Conservation (phyloP, 2,888 invertebrate species). For the Amblyteles armatorius region DNA sequence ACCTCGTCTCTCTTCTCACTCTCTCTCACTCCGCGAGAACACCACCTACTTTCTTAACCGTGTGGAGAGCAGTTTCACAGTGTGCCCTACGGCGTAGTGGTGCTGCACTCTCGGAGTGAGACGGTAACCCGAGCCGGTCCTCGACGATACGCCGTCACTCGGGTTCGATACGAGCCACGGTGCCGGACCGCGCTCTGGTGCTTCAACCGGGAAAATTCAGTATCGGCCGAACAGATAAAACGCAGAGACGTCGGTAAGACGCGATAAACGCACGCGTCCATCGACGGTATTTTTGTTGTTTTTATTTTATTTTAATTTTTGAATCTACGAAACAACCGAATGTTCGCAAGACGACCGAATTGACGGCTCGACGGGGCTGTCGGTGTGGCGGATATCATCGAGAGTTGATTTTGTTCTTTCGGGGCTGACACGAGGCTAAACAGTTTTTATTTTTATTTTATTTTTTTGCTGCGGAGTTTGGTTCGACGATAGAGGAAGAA, state of each 20-base stretch:
- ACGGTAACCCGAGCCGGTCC: constrained; percentile 70
- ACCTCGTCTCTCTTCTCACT: neutral
- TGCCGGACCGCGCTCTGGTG: constrained; percentile 63
- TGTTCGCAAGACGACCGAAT: neutral
- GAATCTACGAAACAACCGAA: neutral
- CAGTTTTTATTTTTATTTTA: neutral
- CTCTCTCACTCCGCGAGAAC: constrained; percentile 38
- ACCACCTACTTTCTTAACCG: constrained; percentile 68
- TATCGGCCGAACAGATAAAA: constrained; percentile 13
- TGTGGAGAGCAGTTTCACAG: constrained; percentile 67
- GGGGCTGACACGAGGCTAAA: neutral
- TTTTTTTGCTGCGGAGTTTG: constrained; percentile 26
- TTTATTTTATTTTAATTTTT: neutral
- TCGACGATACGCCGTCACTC: constrained; percentile 70
- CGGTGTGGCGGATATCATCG: neutral
- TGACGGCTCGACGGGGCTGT: neutral
- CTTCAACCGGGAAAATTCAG: constrained; percentile 18
- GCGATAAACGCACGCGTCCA: constrained; percentile 10
- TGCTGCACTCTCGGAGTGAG: constrained; percentile 71
- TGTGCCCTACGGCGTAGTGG: constrained; percentile 71
- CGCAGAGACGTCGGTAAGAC: constrained; percentile 5
- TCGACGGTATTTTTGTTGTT: constrained; percentile 5
- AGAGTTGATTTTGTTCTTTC: neutral
- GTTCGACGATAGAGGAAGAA: constrained; percentile 12
- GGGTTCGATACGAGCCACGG: constrained; percentile 70